Percentiles rank a stretch among this genome's conserved stretches.
phyloP scores from a whole-genome alignment of 2,113 vertebrate species.

The Eretmodus cyanostictus region DNA sequence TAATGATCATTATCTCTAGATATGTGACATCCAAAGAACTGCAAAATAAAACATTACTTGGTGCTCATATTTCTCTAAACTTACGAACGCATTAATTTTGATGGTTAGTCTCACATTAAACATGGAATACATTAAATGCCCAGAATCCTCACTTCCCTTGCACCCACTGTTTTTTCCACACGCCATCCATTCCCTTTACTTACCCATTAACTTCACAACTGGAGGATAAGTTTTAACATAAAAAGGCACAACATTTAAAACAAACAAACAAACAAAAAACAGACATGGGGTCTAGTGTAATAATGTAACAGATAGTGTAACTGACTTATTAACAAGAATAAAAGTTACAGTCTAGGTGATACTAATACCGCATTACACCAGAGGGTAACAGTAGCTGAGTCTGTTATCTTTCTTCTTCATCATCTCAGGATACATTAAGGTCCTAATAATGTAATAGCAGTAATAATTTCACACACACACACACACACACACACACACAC shows the following conservation, averaged over 20 bases:
- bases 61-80: neutral
- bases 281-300: neutral
- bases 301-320: neutral
- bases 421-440: neutral
- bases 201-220: neutral
- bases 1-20: neutral
- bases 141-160: neutral
- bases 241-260: neutral
- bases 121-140: neutral
- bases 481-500: too few species aligned
- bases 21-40: neutral
- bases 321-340: neutral
- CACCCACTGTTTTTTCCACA: neutral
- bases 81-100: neutral
- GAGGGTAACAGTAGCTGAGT: neutral
- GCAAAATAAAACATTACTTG: neutral
- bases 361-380: neutral
- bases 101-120: neutral
- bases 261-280: neutral
- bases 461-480: neutral
- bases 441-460: neutral
- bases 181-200: neutral
- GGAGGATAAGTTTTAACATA: neutral
- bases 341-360: neutral
- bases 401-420: slow-evolving; percentile 9